These are phyloP conservation scores for Scylla paramamosain DNA, from an alignment of 1,140 invertebrate species.

Conservation along the genomic window DNA sequence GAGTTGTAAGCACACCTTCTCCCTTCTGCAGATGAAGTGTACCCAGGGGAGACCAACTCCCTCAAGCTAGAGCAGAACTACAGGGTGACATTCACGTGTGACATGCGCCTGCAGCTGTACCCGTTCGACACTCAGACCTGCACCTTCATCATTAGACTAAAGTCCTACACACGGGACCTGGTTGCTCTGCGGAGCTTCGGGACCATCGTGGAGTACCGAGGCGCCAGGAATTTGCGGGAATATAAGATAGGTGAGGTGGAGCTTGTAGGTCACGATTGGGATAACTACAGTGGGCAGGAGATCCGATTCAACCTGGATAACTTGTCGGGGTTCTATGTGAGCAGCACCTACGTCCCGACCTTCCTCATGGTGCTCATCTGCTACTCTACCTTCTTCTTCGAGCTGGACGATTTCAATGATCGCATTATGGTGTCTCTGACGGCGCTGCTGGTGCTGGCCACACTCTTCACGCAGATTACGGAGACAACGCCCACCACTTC, in stretches of 20 bases:
- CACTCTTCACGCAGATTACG: slow-evolving; percentile 75
- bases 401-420: slow-evolving; percentile 75
- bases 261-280: slow-evolving; percentile 59
- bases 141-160: slow-evolving; percentile 63
- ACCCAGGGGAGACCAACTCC: slow-evolving; percentile 72
- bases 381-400: slow-evolving; percentile 74
- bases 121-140: slow-evolving; percentile 75
- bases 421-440: slow-evolving; percentile 77
- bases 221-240: slow-evolving; percentile 69
- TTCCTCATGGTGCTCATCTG: slow-evolving; percentile 77
- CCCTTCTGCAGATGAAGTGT: slow-evolving; percentile 71
- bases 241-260: slow-evolving; percentile 57
- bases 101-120: slow-evolving; percentile 72
- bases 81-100: slow-evolving; percentile 63
- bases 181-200: slow-evolving; percentile 52
- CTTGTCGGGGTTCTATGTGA: slow-evolving; percentile 74
- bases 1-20: no score
- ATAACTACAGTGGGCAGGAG: slow-evolving; percentile 71
- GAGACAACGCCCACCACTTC: slow-evolving; percentile 72
- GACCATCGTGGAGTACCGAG: slow-evolving; percentile 63
- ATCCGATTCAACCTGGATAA: slow-evolving; percentile 68
- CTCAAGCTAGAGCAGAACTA: slow-evolving; percentile 74
- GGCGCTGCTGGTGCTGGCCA: slow-evolving; percentile 75
- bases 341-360: slow-evolving; percentile 75
- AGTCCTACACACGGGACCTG: slow-evolving; percentile 70